Conservation (phyloP, 2,888 invertebrate species). For the Agonopterix subpropinquella region DNA sequence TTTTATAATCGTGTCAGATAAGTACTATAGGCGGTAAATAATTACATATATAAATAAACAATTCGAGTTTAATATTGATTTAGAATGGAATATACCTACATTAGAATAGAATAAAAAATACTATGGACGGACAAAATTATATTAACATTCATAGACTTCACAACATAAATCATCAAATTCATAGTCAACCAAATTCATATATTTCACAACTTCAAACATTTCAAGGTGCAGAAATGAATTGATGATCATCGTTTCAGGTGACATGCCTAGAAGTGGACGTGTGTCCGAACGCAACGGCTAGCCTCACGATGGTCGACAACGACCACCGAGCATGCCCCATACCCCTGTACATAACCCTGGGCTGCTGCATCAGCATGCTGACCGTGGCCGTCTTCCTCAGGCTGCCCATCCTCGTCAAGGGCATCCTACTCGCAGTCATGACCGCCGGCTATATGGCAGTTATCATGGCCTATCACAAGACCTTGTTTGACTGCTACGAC, state of each 20-base stretch:
- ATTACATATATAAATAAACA: neutral
- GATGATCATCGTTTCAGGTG: constrained; percentile 31
- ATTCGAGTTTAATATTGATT: too few species aligned
- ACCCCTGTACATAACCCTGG: constrained; percentile 91
- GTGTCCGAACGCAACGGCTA: constrained; percentile 58
- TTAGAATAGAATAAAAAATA: too few species aligned
- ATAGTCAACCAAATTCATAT: too few species aligned
- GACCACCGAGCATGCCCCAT: constrained; percentile 88
- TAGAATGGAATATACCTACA: too few species aligned
- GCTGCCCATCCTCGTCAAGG: constrained; percentile 89
- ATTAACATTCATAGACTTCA: too few species aligned
- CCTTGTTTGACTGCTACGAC: constrained; percentile 90
- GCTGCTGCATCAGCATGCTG: constrained; percentile 89
- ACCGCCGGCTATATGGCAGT: constrained; percentile 86
- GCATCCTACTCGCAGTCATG: constrained; percentile 84
- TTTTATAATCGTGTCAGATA: neutral
- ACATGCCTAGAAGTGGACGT: constrained; percentile 61
- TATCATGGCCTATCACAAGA: constrained; percentile 87
- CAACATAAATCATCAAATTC: too few species aligned
- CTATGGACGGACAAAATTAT: too few species aligned
- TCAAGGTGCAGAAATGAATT: neutral
- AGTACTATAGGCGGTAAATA: neutral
- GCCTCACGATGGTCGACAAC: constrained; percentile 67
- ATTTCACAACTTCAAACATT: too few species aligned
- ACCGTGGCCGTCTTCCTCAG: constrained; percentile 89